These are phyloP conservation scores for Panzeria rudis DNA, from an alignment of 2,888 invertebrate genomes.

Conservation along the genomic window DNA sequence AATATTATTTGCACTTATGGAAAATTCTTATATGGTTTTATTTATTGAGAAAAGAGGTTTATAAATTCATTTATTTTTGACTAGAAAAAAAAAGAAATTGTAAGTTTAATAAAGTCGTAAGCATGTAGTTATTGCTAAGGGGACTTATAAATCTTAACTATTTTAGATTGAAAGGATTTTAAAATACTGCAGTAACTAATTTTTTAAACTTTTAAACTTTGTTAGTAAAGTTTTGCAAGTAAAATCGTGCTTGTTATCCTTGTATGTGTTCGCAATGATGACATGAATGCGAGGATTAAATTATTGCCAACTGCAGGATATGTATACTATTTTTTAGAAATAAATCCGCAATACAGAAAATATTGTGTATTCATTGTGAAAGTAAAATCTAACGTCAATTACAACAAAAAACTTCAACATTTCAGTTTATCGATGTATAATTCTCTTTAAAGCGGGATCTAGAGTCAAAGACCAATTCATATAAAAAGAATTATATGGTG, in stretches of 20 bases:
- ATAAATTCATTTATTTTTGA: constrained; percentile 17
- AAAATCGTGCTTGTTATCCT: background rate
- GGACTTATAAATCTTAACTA: background rate
- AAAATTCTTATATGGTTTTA: constrained; percentile 32
- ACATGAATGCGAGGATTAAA: background rate
- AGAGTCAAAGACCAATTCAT: too few relatives aligned
- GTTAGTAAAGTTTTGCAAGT: background rate
- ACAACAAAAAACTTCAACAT: too few relatives aligned
- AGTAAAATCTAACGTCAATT: too few relatives aligned
- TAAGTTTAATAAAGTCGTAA: background rate
- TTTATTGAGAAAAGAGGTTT: constrained; percentile 4
- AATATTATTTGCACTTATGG: constrained; percentile 26
- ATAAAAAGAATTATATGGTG: too few relatives aligned
- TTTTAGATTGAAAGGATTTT: background rate
- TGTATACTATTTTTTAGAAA: too few relatives aligned
- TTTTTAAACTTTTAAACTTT: background rate
- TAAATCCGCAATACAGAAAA: too few relatives aligned
- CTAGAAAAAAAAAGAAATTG: background rate
- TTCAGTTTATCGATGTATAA: too few relatives aligned
- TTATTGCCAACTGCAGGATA: background rate
- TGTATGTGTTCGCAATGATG: background rate
- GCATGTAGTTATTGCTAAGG: background rate
- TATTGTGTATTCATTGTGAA: too few relatives aligned
- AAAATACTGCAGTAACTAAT: background rate
- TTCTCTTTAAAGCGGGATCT: too few relatives aligned